Conservation (phyloP, 2,888 invertebrate species). For the Ischnus inquisitorius region DNA sequence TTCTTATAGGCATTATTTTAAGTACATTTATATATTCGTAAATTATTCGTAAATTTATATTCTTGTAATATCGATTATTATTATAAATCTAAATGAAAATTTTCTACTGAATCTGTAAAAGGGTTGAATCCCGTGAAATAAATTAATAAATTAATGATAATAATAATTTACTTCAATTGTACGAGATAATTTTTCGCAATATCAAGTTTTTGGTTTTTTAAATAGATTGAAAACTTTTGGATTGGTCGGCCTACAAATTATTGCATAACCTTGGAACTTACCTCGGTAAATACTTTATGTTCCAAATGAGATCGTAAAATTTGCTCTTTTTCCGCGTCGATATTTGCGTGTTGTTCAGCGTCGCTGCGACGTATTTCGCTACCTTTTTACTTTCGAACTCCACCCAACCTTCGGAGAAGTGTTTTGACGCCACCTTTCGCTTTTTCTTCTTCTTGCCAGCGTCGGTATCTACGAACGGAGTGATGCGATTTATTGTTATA, state of each 20-base stretch:
- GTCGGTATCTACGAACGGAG: constrained; percentile 78
- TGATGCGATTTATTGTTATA: not conserved
- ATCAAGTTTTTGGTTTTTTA: not conserved
- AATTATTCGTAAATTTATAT: too few relatives aligned
- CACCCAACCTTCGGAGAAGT: constrained; percentile 97
- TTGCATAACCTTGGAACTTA: constrained; percentile 75
- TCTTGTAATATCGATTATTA: too few relatives aligned
- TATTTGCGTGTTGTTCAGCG: constrained; percentile 95
- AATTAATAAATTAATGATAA: too few relatives aligned
- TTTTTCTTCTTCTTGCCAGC: constrained; percentile 87
- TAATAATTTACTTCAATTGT: too few relatives aligned
- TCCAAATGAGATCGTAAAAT: constrained; percentile 97
- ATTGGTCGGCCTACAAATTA: not conserved
- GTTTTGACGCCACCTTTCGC: constrained; percentile 86
- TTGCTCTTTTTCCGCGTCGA: constrained; percentile 94
- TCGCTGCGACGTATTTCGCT: constrained; percentile 94
- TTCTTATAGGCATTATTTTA: too few relatives aligned
- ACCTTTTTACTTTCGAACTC: constrained; percentile 96
- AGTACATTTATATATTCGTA: too few relatives aligned
- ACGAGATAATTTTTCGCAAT: too few relatives aligned
- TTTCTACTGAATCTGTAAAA: too few relatives aligned
- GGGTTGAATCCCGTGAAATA: too few relatives aligned
- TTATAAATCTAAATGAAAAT: too few relatives aligned
- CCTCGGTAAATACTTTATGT: constrained; percentile 96
- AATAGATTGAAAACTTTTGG: not conserved